Evolutionary conservation across 92 coral and sea anemone species (phyloP), one percentile per base, ranked within the genome.

Genomic region (Diadumene lineata): DNA sequence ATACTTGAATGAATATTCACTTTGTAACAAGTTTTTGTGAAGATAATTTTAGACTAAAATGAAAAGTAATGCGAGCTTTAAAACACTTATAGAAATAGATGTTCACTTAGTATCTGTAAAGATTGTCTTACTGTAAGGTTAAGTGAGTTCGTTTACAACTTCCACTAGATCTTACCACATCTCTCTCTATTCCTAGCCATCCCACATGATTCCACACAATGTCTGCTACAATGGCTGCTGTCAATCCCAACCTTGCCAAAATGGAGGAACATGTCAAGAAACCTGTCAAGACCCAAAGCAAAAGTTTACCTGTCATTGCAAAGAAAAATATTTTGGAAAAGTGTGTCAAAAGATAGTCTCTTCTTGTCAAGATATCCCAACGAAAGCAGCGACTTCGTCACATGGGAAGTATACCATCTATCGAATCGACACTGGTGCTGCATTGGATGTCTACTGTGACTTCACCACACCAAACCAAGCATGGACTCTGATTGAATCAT

Each of bases 381-480:
- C 29, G 19, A 1, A 1, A 17, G 21, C 2, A 10, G 15, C 16
- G 60, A 60, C 56, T 16, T 48, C 25, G 0, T 9, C 31, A 64
- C 46, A 67, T n/a, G 66, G 74, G 32, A 58, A 62, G 23, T 79
- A 69, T 67, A 19, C 43, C 21, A 69, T 69, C 0, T 79, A 67
- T 32, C 51, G 66, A 43, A 60, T 24, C 34, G 58, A 60, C 44
- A 69, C 7, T 31, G 30, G 43, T 1, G 18, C 0, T 33, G 75
- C 75, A 34, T 60, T 69, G 31, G 33, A 43, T 46, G 83, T 57
- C 19, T 78, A 38, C 53, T 78, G 83, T 60, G 83, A 78, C 30
- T 57, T 69, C 31, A 31, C n/a, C 30, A 30, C 83, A 8, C 0
- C 76, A 1, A 38, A 38, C 15, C 53, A 43, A 30, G 19, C 43